Base-by-base conservation (phyloP, 2,888 invertebrate species). In the Dichetophora obliterata region DNA sequence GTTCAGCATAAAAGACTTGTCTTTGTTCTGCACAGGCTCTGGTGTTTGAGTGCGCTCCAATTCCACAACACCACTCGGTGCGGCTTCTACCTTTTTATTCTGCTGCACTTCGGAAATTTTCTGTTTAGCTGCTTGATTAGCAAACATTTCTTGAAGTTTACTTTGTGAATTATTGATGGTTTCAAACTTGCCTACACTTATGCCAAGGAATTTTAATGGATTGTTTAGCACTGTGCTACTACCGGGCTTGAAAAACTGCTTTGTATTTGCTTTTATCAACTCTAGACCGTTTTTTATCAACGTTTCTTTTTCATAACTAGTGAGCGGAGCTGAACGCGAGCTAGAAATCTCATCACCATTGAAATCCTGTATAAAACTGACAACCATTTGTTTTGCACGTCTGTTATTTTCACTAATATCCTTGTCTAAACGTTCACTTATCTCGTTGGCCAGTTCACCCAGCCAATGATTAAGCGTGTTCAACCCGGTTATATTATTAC, bases 321-420 rank as follows among this genome's bases (percentile, higher is more conserved):
- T 91, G 83, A 92, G 90, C 80, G 90, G 88, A 75, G 89, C 90
- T 16, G 92, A 94, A 78, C 95, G 92, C 2, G 96, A 94, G 82
- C 92, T 92, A 24, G 92, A 91, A 0, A 91, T 87, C 81, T 93
- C 92, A 73, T 90, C 91, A 0, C 91, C 89, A 77, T 91, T 89
- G 16, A 91, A 86, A 71, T 91, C 89, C 82, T 92, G 91, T 1
- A 92, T 90, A 84, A 93, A 94, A 87, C 93, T 93, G 0, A 97
- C 92, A 0, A 95, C 94, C 90, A 98, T 91, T 84, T 87, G 93
- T 93, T 87, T 89, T 0, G 97, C 96, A 48, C 92, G 92, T 71
- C 98, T 92, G 84, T 95, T 94, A 85, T 95, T 96, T 90, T 97
- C 94, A 65, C 92, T 88, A 0, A 92, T 90, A 89, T 98, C 98